These are phyloP conservation scores for Drosophila maculinotata DNA, from an alignment of 2,888 invertebrate genomes.

Conservation along the genomic window DNA sequence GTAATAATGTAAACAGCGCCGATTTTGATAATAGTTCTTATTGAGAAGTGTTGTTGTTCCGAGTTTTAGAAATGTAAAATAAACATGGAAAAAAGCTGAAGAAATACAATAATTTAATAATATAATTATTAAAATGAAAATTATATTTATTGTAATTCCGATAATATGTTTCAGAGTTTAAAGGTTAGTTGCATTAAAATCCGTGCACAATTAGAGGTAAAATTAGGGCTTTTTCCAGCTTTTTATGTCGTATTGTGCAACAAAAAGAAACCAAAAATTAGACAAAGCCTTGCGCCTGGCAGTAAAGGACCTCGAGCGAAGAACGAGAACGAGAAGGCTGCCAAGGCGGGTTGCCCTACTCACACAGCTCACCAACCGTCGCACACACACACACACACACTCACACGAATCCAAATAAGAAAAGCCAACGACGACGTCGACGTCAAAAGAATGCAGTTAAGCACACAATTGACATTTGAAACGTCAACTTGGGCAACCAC, in stretches of 20 bases:
- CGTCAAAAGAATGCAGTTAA: slow-evolving; percentile 80
- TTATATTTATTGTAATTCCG: no score
- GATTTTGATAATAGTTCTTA: no score
- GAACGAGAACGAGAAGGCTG: slow-evolving; percentile 17
- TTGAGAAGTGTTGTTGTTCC: no score
- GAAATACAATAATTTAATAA: no score
- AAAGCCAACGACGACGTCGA: slow-evolving; percentile 56
- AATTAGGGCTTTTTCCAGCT: slow-evolving; percentile 23
- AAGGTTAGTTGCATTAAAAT: no score
- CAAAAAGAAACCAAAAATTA: slow-evolving; percentile 68
- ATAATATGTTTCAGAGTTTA: not conserved
- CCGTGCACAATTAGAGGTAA: not conserved
- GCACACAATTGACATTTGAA: slow-evolving; percentile 84
- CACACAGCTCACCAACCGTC: slow-evolving; percentile 23
- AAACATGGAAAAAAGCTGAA: no score
- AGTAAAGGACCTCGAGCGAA: slow-evolving; percentile 21
- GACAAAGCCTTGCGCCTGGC: slow-evolving; percentile 55
- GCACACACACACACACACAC: slow-evolving; percentile 11
- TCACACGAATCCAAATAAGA: slow-evolving; percentile 60
- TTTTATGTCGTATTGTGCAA: slow-evolving; percentile 40
- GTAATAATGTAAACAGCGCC: no score
- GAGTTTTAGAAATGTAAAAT: no score
- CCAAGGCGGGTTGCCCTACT: slow-evolving; percentile 51
- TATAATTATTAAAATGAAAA: no score
- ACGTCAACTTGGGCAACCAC: slow-evolving; percentile 79